Percentiles rank a stretch among this genome's conserved stretches.
These are phyloP conservation scores for Podocnemis expansa DNA, from an alignment of 2,113 vertebrate species.

Conservation along the genomic window DNA sequence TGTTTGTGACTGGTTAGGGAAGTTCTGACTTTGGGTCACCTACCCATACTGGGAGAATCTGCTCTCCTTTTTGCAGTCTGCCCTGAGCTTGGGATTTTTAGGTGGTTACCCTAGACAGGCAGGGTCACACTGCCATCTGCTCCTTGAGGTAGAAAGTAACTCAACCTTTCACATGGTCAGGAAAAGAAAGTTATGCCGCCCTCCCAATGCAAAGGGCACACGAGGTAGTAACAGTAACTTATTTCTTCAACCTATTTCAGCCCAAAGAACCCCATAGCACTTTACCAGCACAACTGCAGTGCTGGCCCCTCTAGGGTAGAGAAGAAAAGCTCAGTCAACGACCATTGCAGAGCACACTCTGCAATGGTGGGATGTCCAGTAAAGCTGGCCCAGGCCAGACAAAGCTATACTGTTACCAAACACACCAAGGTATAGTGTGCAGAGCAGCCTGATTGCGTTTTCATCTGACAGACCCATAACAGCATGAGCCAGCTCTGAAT, in stretches of 20 bases:
- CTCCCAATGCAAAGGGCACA: not conserved
- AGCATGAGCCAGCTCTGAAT: not conserved
- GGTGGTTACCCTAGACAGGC: too few species aligned
- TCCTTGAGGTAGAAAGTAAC: not conserved
- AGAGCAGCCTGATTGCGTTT: not conserved
- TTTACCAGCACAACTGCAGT: not conserved
- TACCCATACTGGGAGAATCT: too few species aligned
- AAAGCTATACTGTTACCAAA: not conserved
- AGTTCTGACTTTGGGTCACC: too few species aligned
- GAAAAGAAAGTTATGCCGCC: not conserved
- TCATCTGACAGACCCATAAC: not conserved
- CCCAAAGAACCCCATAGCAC: not conserved
- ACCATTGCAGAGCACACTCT: fast-evolving
- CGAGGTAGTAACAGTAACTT: not conserved
- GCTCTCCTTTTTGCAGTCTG: too few species aligned
- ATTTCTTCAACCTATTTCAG: not conserved
- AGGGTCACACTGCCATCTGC: not conserved
- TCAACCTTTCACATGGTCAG: not conserved
- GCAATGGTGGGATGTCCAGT: fast-evolving
- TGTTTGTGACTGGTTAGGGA: too few species aligned
- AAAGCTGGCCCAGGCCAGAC: not conserved
- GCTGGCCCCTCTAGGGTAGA: fast-evolving
- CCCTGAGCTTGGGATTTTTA: too few species aligned
- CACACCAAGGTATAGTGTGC: not conserved
- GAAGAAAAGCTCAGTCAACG: fast-evolving